A percentile compares a stretch with the other conserved stretches of the same genome.
Conservation (phyloP, 2,888 invertebrate species). For the Pandemis cinnamomeana region DNA sequence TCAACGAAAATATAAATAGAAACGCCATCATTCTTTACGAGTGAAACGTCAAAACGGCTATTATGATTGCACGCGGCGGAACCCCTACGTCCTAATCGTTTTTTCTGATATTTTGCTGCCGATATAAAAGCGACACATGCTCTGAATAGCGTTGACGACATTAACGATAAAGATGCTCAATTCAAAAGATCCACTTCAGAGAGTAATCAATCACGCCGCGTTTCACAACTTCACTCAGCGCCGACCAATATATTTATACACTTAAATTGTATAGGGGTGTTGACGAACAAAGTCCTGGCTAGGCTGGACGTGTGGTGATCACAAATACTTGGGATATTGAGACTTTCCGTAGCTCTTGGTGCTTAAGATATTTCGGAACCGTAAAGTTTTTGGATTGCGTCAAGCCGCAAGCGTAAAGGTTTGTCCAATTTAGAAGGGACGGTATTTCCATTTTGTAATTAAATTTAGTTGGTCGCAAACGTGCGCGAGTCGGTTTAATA, state of each 20-base stretch:
- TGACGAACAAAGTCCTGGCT: constrained; percentile 6
- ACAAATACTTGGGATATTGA: constrained; percentile 24
- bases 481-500: neutral
- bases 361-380: constrained; percentile 27
- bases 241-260: constrained; percentile 37
- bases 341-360: constrained; percentile 22
- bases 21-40: neutral
- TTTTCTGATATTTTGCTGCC: constrained; percentile 26
- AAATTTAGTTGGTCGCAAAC: neutral
- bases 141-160: constrained; percentile 41
- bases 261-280: constrained; percentile 19
- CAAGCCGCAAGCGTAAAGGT: constrained; percentile 11
- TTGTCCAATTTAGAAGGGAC: constrained; percentile 21
- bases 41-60: neutral
- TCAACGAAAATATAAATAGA: neutral
- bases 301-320: constrained; percentile 22
- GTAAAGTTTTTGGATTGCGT: constrained; percentile 35
- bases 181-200: constrained; percentile 46
- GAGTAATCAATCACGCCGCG: constrained; percentile 62
- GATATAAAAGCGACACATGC: constrained; percentile 39
- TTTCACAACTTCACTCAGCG: constrained; percentile 57
- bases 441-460: constrained; percentile 7
- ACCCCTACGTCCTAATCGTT: constrained; percentile 29
- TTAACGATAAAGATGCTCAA: constrained; percentile 43
- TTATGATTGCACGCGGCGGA: constrained; percentile 1